Conservation (phyloP, 1,140 invertebrate species). For the Macrocentrus cingulum region DNA sequence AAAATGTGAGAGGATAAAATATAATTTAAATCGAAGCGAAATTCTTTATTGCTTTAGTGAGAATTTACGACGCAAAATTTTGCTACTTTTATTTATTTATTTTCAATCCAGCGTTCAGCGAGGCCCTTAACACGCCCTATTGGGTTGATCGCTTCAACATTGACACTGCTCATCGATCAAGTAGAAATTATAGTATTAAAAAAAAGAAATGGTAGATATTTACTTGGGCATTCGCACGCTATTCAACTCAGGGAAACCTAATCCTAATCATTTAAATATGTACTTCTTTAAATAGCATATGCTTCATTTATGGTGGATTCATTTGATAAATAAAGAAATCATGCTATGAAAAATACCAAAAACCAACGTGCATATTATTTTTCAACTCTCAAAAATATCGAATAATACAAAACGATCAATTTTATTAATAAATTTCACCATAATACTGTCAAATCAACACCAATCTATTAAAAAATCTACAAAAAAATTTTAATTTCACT, state of each 20-base stretch:
- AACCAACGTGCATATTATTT: conserved; percentile 11
- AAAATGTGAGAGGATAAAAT: too few species aligned
- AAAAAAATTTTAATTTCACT: too few species aligned
- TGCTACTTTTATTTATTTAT: too few species aligned
- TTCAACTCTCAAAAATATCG: neutral
- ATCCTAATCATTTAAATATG: neutral
- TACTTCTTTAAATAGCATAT: conserved; percentile 1
- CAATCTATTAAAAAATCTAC: too few species aligned
- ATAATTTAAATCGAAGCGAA: too few species aligned
- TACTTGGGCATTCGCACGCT: neutral
- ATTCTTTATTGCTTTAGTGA: neutral
- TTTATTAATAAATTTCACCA: too few species aligned
- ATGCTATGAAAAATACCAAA: conserved; percentile 9
- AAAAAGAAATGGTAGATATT: neutral
- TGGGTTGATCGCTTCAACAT: too few species aligned
- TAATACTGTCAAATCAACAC: too few species aligned
- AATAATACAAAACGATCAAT: too few species aligned
- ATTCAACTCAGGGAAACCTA: neutral
- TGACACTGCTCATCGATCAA: neutral
- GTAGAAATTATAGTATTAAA: conserved; percentile 6
- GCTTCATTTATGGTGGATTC: neutral
- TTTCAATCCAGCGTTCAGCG: neutral
- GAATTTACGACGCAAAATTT: too few species aligned
- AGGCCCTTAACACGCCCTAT: conserved; percentile 11
- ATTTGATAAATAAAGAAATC: neutral